Percentiles rank a stretch among this genome's conserved stretches.
phyloP scores from a whole-genome alignment of 1,140 invertebrate species.

The Macrosteles quadrilineatus region DNA sequence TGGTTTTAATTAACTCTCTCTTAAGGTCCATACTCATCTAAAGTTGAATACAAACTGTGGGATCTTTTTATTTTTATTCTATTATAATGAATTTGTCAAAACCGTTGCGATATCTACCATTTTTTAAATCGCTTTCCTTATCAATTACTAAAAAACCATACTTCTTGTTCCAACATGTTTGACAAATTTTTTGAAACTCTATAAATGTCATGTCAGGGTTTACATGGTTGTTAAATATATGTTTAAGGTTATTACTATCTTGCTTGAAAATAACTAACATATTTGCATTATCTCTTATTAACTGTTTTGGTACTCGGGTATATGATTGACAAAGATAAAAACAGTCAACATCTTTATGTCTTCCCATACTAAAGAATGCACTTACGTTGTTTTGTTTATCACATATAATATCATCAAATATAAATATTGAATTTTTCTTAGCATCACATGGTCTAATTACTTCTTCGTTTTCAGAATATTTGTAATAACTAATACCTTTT shows the following conservation, averaged over 20 bases:
- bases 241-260: constrained; percentile 13
- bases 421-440: constrained; percentile 45
- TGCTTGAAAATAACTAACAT: constrained; percentile 41
- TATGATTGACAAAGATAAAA: constrained; percentile 51
- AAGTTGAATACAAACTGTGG: neutral
- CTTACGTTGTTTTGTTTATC: constrained; percentile 48
- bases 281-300: constrained; percentile 50
- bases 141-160: constrained; percentile 46
- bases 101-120: constrained; percentile 44
- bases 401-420: constrained; percentile 50
- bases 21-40: neutral
- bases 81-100: constrained; percentile 42
- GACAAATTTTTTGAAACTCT: constrained; percentile 18
- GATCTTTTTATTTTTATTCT: neutral
- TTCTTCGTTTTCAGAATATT: constrained; percentile 40
- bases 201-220: constrained; percentile 20
- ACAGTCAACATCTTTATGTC: constrained; percentile 47
- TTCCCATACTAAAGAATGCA: constrained; percentile 49
- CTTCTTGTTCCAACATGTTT: constrained; percentile 17
- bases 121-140: constrained; percentile 43
- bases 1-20: neutral
- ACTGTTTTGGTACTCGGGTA: constrained; percentile 48
- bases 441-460: constrained; percentile 43
- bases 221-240: constrained; percentile 28
- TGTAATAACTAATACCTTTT: constrained; percentile 39